Conservation (phyloP, 2,113 vertebrate species). For the Cyanoramphus novaezelandiae region DNA sequence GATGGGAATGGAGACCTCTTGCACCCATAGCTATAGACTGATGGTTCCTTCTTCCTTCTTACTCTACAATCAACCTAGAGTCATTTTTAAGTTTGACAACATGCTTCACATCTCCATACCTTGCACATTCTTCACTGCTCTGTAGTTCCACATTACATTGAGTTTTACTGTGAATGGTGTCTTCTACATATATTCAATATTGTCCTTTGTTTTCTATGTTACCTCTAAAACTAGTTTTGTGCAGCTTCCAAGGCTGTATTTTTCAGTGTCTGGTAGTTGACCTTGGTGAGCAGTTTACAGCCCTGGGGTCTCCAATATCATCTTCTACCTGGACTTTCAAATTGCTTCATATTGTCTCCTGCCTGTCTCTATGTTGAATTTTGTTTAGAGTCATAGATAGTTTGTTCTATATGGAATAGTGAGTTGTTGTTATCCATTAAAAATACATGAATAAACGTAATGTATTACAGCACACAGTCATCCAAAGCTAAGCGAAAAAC, state of each 20-base stretch:
- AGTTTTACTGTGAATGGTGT: not conserved
- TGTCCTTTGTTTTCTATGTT: not conserved
- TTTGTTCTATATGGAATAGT: accelerated
- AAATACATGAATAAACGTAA: not conserved
- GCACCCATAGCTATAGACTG: not conserved
- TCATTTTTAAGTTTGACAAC: not conserved
- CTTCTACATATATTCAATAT: not conserved
- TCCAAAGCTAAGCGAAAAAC: not conserved
- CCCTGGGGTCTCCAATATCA: accelerated
- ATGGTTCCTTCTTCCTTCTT: not conserved
- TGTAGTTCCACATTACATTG: not conserved
- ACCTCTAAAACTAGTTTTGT: not conserved
- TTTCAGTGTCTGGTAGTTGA: not conserved
- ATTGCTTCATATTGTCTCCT: not conserved
- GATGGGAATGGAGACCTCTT: not conserved
- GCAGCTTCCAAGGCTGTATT: not conserved
- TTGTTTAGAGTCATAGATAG: not conserved
- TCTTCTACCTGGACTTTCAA: not conserved
- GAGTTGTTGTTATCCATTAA: not conserved
- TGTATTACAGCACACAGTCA: not conserved
- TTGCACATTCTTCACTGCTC: not conserved
- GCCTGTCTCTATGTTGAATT: not conserved
- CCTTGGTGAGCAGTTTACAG: not conserved
- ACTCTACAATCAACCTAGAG: not conserved
- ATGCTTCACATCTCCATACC: not conserved